Evolutionary conservation across 2,113 vertebrate species (phyloP).

Genomic region (Thalassoma bifasciatum): DNA sequence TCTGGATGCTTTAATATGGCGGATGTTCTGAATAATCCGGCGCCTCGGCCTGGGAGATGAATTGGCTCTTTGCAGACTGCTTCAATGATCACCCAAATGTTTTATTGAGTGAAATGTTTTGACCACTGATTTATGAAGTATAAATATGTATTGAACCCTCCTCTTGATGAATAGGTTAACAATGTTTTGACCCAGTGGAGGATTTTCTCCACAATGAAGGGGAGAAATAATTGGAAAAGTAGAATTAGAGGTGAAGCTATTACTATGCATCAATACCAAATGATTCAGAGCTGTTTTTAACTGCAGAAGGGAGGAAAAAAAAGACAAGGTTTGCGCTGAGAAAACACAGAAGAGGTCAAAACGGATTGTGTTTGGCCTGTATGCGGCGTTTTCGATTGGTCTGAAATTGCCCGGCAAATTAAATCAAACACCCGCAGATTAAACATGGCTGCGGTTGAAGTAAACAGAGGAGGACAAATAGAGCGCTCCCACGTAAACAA

Average conservation of each 20-base stretch:
- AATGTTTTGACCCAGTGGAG: slow-evolving; percentile 26
- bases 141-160: slow-evolving; percentile 66
- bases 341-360: slow-evolving; percentile 28
- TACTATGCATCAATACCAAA: slow-evolving; percentile 26
- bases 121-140: slow-evolving; percentile 68
- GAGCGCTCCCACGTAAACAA: slow-evolving; percentile 27
- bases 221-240: slow-evolving; percentile 33
- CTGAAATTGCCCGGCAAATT: slow-evolving; percentile 39
- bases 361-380: slow-evolving; percentile 42
- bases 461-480: slow-evolving; percentile 32
- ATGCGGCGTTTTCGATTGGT: slow-evolving; percentile 27
- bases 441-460: slow-evolving; percentile 26
- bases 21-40: slow-evolving; percentile 64
- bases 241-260: slow-evolving; percentile 46
- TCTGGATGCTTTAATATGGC: slow-evolving; percentile 48
- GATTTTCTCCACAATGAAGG: slow-evolving; percentile 31
- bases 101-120: slow-evolving; percentile 75
- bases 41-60: slow-evolving; percentile 54
- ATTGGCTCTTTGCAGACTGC: slow-evolving; percentile 60
- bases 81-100: slow-evolving; percentile 60
- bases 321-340: background rate
- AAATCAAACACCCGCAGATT: slow-evolving; percentile 49
- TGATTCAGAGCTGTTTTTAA: slow-evolving; percentile 27
- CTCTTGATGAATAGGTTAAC: slow-evolving; percentile 64
- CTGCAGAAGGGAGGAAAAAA: background rate